phyloP scores from a whole-genome alignment of 2,113 vertebrate genomes.

The Stegostoma tigrinum region DNA sequence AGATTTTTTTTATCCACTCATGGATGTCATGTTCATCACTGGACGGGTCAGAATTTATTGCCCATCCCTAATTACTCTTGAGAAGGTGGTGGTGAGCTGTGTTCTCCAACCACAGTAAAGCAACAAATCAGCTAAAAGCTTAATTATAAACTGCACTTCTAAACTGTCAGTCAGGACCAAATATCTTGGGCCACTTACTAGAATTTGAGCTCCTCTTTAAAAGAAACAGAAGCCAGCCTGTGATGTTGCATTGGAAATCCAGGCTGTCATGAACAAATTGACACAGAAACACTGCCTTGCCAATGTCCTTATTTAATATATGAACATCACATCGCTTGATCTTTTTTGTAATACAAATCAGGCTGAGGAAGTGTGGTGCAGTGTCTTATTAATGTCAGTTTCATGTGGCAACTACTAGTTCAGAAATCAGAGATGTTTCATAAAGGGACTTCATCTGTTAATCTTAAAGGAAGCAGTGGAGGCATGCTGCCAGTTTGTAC shows the following conservation, averaged over 20 bases:
- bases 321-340: not conserved
- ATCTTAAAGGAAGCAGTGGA: not conserved
- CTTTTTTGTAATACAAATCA: not conserved
- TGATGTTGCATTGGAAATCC: not conserved
- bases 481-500: not conserved
- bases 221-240: not conserved
- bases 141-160: not conserved
- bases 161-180: not conserved
- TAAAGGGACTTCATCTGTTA: not conserved
- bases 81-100: too few relatives aligned
- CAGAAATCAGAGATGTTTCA: slow-evolving; percentile 23
- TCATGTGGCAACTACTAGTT: not conserved
- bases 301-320: not conserved
- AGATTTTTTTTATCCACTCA: not conserved
- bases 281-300: not conserved
- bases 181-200: too few relatives aligned
- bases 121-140: not conserved
- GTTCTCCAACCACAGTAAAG: not conserved
- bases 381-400: slow-evolving; percentile 4
- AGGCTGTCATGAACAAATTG: not conserved
- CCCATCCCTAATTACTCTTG: too few relatives aligned
- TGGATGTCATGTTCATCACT: not conserved
- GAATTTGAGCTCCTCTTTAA: not conserved
- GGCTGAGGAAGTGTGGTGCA: not conserved
- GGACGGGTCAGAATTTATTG: too few relatives aligned